Evolutionary conservation across 2,888 invertebrate species (phyloP), one percentile per base, ranked within the genome.

Genomic region (Vesta saturnalis): DNA sequence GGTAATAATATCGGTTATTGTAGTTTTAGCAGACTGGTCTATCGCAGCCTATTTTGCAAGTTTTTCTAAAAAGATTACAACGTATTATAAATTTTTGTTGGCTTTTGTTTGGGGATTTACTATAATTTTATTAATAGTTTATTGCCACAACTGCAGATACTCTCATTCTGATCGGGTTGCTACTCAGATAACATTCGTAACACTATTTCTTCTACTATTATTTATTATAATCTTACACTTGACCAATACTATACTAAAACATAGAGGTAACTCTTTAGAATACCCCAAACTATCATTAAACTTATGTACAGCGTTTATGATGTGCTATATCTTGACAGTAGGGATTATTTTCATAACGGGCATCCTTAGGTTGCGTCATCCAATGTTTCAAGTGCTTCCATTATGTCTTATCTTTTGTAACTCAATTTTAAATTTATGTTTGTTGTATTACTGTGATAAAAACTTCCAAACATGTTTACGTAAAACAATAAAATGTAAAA

Each of bases 401-500:
- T 1, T 6, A 5, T 54, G 54, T 21, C 5, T 19, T 8, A 3
- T 21, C 1, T 60, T 65, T 30, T 57, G 52, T n/a, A 60, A 18
- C 23, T 60, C 65, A 0, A 46, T 65, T 8, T 54, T 65, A 1
- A 65, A 23, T 55, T 46, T 65, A 15, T 5, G 10, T 1, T 14
- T 60, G 14, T 22, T 65, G 10, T 65, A 59, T 15, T 10, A 4
- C 8, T 60, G 3, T 1, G 39, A 65, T 15, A 54, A 35, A 35
- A 16, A 65, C 18, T 65, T 65, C 30, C 52, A 54, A 55, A 39
- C 39, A 6, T 60, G 46, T 8, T 14, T 65, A 39, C 39, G 16
- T 15, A 35, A 35, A 5, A 15, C 22, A 6, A 57, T 12, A 18
- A 14, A 57, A 18, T 18, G 16, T 8, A 16, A 14, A 10, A 15